Base-by-base conservation (phyloP, 2,113 vertebrate genomes). In the Girardinichthys multiradiatus region DNA sequence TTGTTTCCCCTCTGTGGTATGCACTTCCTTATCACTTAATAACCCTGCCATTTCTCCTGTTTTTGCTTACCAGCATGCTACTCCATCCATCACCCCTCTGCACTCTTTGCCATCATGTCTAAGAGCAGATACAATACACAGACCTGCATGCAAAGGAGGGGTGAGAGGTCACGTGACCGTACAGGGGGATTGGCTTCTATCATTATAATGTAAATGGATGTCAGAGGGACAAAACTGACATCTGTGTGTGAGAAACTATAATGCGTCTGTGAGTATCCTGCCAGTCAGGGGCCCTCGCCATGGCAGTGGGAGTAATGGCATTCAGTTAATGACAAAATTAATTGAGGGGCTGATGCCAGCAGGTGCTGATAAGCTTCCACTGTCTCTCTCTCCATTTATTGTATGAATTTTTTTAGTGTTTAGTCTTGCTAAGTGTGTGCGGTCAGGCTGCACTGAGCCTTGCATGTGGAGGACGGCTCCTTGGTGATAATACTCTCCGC, bases 311-410 rank as follows among this genome's bases (percentile, higher is more conserved):
- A 78, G 78, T 80, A 89, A 87, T 80, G 87, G 84, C 84, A 91
- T 88, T 86, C 75, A 10, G 80, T 89, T 90, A 88, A 90, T 87
- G 84, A 87, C 81, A 42, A 88, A 90, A 91, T 89, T 86, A 91
- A 91, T 85, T 89, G 89, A 81, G 67, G 72, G 70, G 79, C 68
- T 84, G 84, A 90, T 48, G 62, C 77, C 74, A 73, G 74, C 33
- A 11, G 68, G 28, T 4, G 13, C 85, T 77, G 87, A 89, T 91
- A 87, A 86, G 74, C 62, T 77, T 70, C 58, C 66, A 72, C 17
- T 21, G 29, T 63, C 26, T 61, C 4, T 62, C 13, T 65, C 24
- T 66, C 48, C 48, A 29, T 73, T 37, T 66, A 57, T 61, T 68
- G 66, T 61, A 64, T 66, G 57, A 5, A 17, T 19, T 45, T 45